Evolutionary conservation across 2,888 invertebrate genomes (phyloP).

Genomic region (Gerris lacustris): DNA sequence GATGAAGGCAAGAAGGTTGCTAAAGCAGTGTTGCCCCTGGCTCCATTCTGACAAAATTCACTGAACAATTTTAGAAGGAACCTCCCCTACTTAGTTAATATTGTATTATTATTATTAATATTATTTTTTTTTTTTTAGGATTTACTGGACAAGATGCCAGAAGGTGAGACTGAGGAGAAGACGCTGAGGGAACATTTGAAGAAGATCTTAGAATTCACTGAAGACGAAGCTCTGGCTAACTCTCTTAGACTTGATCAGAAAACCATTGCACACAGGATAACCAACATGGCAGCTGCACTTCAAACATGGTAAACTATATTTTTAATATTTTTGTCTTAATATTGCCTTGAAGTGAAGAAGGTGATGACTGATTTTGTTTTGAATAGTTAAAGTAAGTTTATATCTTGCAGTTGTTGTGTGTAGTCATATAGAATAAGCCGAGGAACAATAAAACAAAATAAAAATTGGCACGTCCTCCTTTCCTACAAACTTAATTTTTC

Average conservation of each 20-base stretch:
- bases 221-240: constrained; percentile 63
- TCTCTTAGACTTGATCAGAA: constrained; percentile 72
- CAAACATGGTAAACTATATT: constrained; percentile 53
- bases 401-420: too few species aligned
- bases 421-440: too few species aligned
- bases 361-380: too few species aligned
- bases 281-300: constrained; percentile 64
- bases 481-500: too few species aligned
- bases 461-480: too few species aligned
- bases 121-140: constrained; percentile 28
- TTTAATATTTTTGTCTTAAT: background rate
- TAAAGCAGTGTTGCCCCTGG: too few species aligned
- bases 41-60: too few species aligned
- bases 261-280: constrained; percentile 61
- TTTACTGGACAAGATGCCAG: constrained; percentile 54
- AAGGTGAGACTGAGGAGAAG: constrained; percentile 52
- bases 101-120: background rate
- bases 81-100: too few species aligned
- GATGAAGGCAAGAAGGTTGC: too few species aligned
- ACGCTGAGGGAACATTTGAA: constrained; percentile 53
- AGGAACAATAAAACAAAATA: too few species aligned
- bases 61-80: too few species aligned
- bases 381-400: too few species aligned
- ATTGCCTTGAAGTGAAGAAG: constrained; percentile 11
- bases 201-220: constrained; percentile 54